Evolutionary conservation across 2,113 vertebrate genomes (phyloP).

Genomic region (Condylura cristata): DNA sequence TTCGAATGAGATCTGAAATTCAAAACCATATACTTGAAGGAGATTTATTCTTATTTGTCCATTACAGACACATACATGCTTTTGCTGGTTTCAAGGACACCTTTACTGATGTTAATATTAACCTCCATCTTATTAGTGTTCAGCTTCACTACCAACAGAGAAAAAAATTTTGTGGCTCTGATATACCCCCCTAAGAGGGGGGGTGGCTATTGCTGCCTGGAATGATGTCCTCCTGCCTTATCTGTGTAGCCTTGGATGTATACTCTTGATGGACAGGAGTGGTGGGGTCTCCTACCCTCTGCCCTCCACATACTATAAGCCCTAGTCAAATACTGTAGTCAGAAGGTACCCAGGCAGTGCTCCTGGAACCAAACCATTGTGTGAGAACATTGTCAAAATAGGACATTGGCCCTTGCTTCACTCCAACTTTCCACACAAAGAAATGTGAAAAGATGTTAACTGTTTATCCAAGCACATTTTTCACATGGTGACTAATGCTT

Average conservation of each 20-base stretch:
- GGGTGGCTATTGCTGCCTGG: background rate
- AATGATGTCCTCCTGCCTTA: background rate
- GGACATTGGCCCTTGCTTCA: constrained; percentile 59
- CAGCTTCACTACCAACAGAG: constrained; percentile 3
- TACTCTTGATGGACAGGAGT: background rate
- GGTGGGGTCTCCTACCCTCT: background rate
- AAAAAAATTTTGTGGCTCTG: background rate
- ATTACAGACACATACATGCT: background rate
- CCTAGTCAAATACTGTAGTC: background rate
- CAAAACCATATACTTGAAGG: background rate
- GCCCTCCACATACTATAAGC: background rate
- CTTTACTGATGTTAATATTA: constrained; percentile 26
- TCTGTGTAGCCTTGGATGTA: background rate
- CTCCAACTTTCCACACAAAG: constrained; percentile 44
- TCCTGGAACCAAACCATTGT: background rate
- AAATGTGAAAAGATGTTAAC: constrained; percentile 70
- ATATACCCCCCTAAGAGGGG: background rate
- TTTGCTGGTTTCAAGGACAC: constrained; percentile 39
- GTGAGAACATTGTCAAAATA: constrained; percentile 37
- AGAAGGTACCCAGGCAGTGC: background rate
- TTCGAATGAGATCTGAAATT: background rate
- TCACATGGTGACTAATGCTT: constrained; percentile 77
- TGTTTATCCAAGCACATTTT: constrained; percentile 69
- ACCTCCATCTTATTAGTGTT: constrained; percentile 20
- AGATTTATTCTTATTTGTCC: background rate